Conservation (phyloP, 2,797 vertebrate genomes). For the Cyprinodon diabolis region DNA sequence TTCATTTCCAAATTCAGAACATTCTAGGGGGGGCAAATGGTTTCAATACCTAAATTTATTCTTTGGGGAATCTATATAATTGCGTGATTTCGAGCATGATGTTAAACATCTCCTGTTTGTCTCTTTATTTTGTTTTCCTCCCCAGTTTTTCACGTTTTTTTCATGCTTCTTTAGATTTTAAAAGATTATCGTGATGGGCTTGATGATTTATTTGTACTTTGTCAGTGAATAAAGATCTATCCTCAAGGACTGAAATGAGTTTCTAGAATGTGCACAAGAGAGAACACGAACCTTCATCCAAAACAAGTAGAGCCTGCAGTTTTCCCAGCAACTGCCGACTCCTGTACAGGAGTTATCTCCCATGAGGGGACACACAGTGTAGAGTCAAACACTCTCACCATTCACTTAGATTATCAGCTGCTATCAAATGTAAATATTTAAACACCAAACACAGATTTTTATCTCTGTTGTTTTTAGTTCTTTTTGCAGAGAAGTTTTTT, state of each 20-base stretch:
- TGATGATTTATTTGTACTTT: neutral
- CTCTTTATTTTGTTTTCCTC: too few relatives aligned
- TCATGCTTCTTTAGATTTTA: too few relatives aligned
- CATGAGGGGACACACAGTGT: neutral
- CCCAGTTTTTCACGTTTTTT: too few relatives aligned
- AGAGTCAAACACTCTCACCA: neutral
- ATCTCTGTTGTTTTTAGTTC: neutral
- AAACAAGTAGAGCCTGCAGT: neutral
- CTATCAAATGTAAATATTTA: neutral
- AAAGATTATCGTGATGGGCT: neutral
- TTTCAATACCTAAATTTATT: too few relatives aligned
- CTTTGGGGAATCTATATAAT: too few relatives aligned
- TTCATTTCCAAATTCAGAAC: too few relatives aligned
- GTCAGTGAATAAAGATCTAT: neutral
- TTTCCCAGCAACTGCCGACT: slow-evolving; percentile 7
- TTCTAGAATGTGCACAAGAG: neutral
- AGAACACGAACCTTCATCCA: neutral
- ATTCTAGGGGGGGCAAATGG: too few relatives aligned
- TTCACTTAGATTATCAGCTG: neutral
- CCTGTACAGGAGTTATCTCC: neutral
- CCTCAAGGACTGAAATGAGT: neutral
- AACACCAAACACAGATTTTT: neutral
- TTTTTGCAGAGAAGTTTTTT: neutral
- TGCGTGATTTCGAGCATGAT: too few relatives aligned
- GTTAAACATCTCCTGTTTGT: too few relatives aligned